Percentiles rank a stretch among this genome's conserved stretches.
These are phyloP conservation scores for Limnephilus auricula DNA, from an alignment of 2,888 invertebrate genomes.

Conservation along the genomic window DNA sequence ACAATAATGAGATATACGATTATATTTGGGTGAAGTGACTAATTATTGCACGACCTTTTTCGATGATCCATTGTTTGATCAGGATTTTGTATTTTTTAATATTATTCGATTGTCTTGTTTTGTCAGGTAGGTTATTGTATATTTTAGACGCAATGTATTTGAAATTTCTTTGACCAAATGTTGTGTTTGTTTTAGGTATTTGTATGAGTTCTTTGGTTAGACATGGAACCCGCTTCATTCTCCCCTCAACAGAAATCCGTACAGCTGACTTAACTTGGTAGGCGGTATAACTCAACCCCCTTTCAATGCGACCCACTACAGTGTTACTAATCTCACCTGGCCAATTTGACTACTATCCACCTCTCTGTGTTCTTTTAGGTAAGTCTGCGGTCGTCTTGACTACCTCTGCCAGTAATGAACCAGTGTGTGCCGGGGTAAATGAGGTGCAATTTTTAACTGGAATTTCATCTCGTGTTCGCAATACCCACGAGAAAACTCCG, in stretches of 20 bases:
- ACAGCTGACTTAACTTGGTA: slow-evolving; percentile 49
- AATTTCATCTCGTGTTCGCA: not conserved
- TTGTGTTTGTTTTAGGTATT: no score
- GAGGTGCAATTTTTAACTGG: not conserved
- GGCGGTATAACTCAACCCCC: not conserved
- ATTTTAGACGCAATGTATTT: no score
- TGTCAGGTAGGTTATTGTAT: no score
- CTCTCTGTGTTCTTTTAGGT: not conserved
- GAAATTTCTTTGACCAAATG: no score
- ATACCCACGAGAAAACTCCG: not conserved
- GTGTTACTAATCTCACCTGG: not conserved
- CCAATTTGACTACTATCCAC: not conserved
- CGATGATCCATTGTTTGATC: no score
- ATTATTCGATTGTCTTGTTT: no score
- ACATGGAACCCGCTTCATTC: slow-evolving; percentile 57
- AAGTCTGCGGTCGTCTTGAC: not conserved
- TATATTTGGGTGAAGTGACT: no score
- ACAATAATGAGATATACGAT: no score
- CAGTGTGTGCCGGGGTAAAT: not conserved
- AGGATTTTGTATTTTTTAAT: no score
- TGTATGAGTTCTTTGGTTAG: no score
- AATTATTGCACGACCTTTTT: no score
- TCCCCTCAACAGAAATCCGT: slow-evolving; percentile 51
- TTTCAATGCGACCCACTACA: not conserved
- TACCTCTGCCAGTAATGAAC: not conserved